Conservation (phyloP, 2,113 vertebrate species). For the Stictonetta naevosa region DNA sequence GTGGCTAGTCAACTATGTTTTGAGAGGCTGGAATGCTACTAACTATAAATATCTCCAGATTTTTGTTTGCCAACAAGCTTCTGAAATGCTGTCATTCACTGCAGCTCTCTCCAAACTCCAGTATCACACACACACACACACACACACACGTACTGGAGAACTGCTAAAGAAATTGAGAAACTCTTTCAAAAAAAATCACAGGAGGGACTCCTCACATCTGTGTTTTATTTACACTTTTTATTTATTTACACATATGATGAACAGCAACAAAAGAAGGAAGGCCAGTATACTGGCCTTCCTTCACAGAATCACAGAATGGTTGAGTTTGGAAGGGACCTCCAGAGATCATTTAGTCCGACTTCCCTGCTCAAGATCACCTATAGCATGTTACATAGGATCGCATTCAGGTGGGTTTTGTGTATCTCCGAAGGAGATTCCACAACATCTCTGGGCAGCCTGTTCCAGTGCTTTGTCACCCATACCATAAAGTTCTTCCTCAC, state of each 20-base stretch:
- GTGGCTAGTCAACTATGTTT: conserved; percentile 11
- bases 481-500: too few species aligned
- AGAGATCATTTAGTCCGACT: too few species aligned
- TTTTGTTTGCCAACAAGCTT: background rate
- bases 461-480: too few species aligned
- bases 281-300: background rate
- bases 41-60: background rate
- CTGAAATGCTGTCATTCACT: background rate
- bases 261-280: background rate
- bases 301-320: too few species aligned
- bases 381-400: too few species aligned
- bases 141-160: background rate
- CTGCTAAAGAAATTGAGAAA: background rate
- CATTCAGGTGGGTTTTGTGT: too few species aligned
- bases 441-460: too few species aligned
- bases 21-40: background rate
- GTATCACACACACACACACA: background rate
- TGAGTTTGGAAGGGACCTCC: too few species aligned
- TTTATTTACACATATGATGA: background rate
- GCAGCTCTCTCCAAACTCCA: background rate
- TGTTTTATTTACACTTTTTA: background rate
- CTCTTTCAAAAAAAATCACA: background rate
- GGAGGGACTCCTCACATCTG: background rate
- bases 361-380: too few species aligned
- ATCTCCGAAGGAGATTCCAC: too few species aligned